Base-by-base conservation (phyloP, 2,888 invertebrate species). In the Leistus spinibarbis region DNA sequence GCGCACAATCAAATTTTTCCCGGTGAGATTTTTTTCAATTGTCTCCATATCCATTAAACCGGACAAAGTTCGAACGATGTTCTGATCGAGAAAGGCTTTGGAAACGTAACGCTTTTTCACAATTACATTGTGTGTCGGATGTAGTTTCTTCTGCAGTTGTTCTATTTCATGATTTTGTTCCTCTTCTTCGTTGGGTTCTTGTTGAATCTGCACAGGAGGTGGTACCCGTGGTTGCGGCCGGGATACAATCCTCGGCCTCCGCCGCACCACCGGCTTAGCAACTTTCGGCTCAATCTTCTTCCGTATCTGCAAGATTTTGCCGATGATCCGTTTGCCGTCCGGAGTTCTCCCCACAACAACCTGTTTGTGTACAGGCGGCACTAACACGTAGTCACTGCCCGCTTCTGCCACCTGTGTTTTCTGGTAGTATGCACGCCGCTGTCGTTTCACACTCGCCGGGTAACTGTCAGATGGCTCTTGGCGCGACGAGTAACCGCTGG, bases 31-130 rank as follows among this genome's bases (percentile, higher is more conserved):
- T 63, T 81, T 82, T 53, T 80, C 80, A 1, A 84, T 79, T 4
- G 79, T 80, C 13, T 83, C 82, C 79, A 84, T 80, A 16, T 81
- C 81, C 82, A 84, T 83, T 16, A 85, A 78, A 3, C 83, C 83
- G 0, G 78, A 75, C 40, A 85, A 76, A 0, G 82, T 84, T 68
- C 72, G 57, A 80, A 81, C 0, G 78, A 77, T 13, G 82, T 80
- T 27, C 7, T 80, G 78, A 56, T 81, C 81, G 27, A 81, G 80
- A 76, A 79, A 80, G n/a, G 79, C 80, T 62, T 78, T 79, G 3
- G 79, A 76, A n/a, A 80, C 70, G 1, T 79, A 13, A 72, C 80
- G 79, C 27, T 79, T 77, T 53, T 75, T 78, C 67, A 62, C 40
- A 56, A 71, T n/a, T 7, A 60, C 60, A 16, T 60, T 60, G 10